Percentiles rank a stretch among this genome's conserved stretches.
Evolutionary conservation across 1,140 invertebrate species (phyloP).

Genomic region (Platyura marginata): DNA sequence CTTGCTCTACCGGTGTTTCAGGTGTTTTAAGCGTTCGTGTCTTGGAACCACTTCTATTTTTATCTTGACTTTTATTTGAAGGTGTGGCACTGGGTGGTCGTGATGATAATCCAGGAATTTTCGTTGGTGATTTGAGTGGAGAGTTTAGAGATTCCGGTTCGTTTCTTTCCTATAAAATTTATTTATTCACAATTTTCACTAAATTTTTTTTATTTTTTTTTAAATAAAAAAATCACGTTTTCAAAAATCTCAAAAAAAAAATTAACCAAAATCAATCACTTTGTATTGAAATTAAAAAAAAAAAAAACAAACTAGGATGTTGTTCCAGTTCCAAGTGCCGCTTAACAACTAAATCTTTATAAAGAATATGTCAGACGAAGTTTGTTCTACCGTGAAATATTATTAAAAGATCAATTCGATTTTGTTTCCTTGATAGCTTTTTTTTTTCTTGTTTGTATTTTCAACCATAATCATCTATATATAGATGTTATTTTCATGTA

Average conservation of each 20-base stretch:
- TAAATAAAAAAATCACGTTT: too few relatives aligned
- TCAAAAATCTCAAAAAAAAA: too few relatives aligned
- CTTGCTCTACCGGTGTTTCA: slow-evolving; percentile 22
- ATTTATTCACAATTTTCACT: too few relatives aligned
- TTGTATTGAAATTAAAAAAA: too few relatives aligned
- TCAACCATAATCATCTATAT: too few relatives aligned
- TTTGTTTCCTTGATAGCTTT: background rate
- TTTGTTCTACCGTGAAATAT: background rate
- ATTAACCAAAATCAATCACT: too few relatives aligned
- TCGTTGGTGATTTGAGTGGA: slow-evolving; percentile 23
- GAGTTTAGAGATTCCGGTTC: slow-evolving; percentile 22
- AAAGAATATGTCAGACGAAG: background rate
- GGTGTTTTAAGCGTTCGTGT: slow-evolving; percentile 21
- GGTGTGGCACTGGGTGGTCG: slow-evolving; percentile 22
- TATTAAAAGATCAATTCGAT: background rate
- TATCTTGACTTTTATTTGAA: slow-evolving; percentile 15
- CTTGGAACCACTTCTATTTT: slow-evolving; percentile 20
- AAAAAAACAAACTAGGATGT: too few relatives aligned
- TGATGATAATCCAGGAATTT: slow-evolving; percentile 19
- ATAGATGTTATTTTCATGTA: too few relatives aligned
- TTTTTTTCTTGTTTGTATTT: too few relatives aligned
- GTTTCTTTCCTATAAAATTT: slow-evolving; percentile 22
- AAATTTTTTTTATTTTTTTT: too few relatives aligned
- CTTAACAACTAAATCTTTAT: background rate
- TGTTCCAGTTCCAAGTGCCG: background rate